Evolutionary conservation across 35 echinoderm and acorn worm species (phyloP), one percentile per base, ranked within the genome.

Genomic region (Anneissia japonica): DNA sequence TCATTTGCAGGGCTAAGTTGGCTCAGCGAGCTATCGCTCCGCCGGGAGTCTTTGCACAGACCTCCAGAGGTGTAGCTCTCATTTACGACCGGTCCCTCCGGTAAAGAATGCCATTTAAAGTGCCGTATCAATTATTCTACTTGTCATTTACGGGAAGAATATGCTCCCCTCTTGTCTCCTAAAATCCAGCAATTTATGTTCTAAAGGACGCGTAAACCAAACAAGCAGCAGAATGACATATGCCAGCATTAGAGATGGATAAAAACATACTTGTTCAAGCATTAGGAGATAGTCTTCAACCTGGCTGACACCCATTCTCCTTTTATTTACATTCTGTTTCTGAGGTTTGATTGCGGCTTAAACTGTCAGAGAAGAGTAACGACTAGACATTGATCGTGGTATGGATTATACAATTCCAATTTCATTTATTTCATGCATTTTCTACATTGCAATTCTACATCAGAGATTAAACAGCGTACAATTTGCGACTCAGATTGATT

Each of bases 91-190:
- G 51, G 26, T 64, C 51, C 51, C 51, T 64, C 51, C n/a, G 19
- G 51, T 64, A 23, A 2, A 23, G 26, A 64, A 64, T 64, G 51
- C 51, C 51, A 64, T 64, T 64, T 64, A 64, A 64, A 64, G 51
- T 64, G 51, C 51, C 21, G 51, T 64, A 64, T 64, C 51, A 64
- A 64, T 64, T 64, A 64, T 64, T 64, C 51, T 23, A 23, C 51
- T 64, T 64, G 51, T 64, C 51, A 64, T 64, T 64, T 64, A 64
- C 19, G 21, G 51, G 19, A 64, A 64, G 51, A 64, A 64, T 64
- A 64, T 64, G 51, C 51, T 64, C 51, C 51, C 51, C 51, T 64
- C 51, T 64, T 64, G 51, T 64, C 51, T 64, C 51, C 51, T 64
- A 64, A 64, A 64, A 64, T 64, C 51, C 26, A 16, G 51, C 51